These are phyloP conservation scores for Hyposmocoma kahamanoa DNA, from an alignment of 1,140 invertebrate species.

Conservation along the genomic window DNA sequence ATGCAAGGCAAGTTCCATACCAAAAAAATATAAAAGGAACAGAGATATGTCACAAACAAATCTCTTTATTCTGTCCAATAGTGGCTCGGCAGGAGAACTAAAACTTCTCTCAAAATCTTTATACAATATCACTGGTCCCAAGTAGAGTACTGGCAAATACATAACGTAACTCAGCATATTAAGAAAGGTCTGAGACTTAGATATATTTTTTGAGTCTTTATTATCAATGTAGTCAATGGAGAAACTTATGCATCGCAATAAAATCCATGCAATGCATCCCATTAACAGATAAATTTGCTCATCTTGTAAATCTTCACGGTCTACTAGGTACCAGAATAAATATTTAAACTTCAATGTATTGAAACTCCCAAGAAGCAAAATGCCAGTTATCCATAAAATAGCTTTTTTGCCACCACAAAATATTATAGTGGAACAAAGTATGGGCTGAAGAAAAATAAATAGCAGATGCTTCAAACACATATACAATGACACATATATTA, in stretches of 20 bases:
- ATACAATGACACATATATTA: conserved; percentile 40
- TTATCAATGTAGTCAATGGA: conserved; percentile 51
- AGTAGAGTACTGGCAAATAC: conserved; percentile 86
- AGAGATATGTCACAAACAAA: conserved; percentile 75
- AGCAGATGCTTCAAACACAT: conserved; percentile 48
- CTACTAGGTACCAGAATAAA: conserved; percentile 54
- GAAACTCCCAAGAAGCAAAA: conserved; percentile 42
- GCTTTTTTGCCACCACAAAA: conserved; percentile 44
- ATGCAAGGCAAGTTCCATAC: conserved; percentile 84
- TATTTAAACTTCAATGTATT: conserved; percentile 62
- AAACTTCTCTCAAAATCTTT: conserved; percentile 75
- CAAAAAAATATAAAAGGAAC: conserved; percentile 80
- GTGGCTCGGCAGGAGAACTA: conserved; percentile 43
- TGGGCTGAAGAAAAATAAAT: conserved; percentile 49
- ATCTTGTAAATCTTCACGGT: conserved; percentile 45
- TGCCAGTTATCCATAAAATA: conserved; percentile 50
- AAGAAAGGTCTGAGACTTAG: conserved; percentile 28
- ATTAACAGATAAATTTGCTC: conserved; percentile 66
- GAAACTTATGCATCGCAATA: conserved; percentile 65
- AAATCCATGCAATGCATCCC: conserved; percentile 60
- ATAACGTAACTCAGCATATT: conserved; percentile 79
- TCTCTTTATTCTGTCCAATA: conserved; percentile 48
- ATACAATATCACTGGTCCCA: conserved; percentile 87
- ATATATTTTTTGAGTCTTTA: conserved; percentile 13
- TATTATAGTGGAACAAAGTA: conserved; percentile 44